Evolutionary conservation across 2,888 invertebrate genomes (phyloP).

Genomic region (Andrena bucephala): DNA sequence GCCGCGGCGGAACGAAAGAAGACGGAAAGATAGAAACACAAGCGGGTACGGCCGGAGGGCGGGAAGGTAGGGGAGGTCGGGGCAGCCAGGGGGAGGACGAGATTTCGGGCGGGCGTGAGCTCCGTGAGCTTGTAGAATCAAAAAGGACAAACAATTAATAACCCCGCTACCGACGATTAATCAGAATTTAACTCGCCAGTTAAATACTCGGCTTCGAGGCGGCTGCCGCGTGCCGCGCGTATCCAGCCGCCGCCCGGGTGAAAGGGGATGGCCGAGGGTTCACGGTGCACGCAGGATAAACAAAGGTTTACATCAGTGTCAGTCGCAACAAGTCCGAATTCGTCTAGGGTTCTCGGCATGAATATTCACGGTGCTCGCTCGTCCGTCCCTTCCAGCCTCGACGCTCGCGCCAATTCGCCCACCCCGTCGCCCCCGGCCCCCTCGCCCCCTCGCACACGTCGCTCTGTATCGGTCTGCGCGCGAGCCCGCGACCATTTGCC

Average conservation of each 20-base stretch:
- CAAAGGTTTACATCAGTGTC: constrained; percentile 85
- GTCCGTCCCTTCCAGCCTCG: constrained; percentile 74
- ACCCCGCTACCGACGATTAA: constrained; percentile 80
- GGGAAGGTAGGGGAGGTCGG: constrained; percentile 18
- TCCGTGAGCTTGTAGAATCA: constrained; percentile 79
- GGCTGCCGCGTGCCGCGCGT: constrained; percentile 45
- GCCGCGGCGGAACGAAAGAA: constrained; percentile 39
- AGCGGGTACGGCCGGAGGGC: constrained; percentile 35
- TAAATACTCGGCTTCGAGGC: constrained; percentile 74
- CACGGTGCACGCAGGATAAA: constrained; percentile 77
- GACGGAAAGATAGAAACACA: constrained; percentile 45
- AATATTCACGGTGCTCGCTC: constrained; percentile 79
- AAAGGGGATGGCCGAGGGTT: constrained; percentile 62
- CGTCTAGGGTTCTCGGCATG: constrained; percentile 79
- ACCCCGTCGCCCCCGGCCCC: constrained; percentile 34
- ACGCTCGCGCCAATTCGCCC: constrained; percentile 45
- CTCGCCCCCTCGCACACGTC: constrained; percentile 31
- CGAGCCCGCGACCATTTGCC: constrained; percentile 64
- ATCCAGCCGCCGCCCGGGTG: constrained; percentile 29
- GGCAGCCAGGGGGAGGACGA: constrained; percentile 40
- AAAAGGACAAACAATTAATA: constrained; percentile 84
- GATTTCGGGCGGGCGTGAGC: constrained; percentile 57
- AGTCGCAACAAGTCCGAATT: constrained; percentile 85
- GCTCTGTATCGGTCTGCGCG: constrained; percentile 51
- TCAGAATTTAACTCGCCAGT: constrained; percentile 83